A percentile compares a stretch with the other conserved stretches of the same genome.
phyloP scores from a whole-genome alignment of 2,797 vertebrate genomes.

The Lophius americanus region DNA sequence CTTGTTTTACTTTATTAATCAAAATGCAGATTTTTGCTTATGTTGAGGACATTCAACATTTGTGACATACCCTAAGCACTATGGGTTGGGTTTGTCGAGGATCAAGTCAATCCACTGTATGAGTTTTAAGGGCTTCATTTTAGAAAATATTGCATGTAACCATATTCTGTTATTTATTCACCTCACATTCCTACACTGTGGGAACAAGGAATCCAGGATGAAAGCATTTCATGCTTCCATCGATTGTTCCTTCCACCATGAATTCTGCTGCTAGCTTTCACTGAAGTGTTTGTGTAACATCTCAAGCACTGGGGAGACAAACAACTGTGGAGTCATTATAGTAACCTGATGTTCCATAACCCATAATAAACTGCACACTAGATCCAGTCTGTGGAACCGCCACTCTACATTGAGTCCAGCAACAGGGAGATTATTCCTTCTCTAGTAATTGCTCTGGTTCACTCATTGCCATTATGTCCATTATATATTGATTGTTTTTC shows the following conservation, averaged over 20 bases:
- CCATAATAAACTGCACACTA: slow-evolving; percentile 62
- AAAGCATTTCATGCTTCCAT: slow-evolving; percentile 58
- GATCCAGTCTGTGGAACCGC: slow-evolving; percentile 62
- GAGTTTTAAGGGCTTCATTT: slow-evolving; percentile 60
- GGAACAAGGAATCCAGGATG: slow-evolving; percentile 37
- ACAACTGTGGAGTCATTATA: slow-evolving; percentile 50
- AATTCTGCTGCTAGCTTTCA: slow-evolving; percentile 54
- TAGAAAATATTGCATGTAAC: slow-evolving; percentile 40
- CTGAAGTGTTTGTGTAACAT: slow-evolving; percentile 60
- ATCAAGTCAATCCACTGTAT: slow-evolving; percentile 36
- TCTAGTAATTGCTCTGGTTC: slow-evolving; percentile 43
- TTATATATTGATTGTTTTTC: slow-evolving; percentile 37
- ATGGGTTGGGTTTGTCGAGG: slow-evolving; percentile 36
- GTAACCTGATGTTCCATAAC: slow-evolving; percentile 66
- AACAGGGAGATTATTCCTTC: slow-evolving; percentile 31
- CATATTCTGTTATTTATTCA: slow-evolving; percentile 58
- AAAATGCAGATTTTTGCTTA: slow-evolving; percentile 11
- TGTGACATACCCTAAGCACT: slow-evolving; percentile 24
- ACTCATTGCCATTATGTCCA: slow-evolving; percentile 31
- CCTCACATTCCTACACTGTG: slow-evolving; percentile 37
- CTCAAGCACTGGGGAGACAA: slow-evolving; percentile 54
- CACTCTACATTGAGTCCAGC: slow-evolving; percentile 44
- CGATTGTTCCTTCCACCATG: slow-evolving; percentile 44
- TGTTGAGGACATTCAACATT: slow-evolving; percentile 22
- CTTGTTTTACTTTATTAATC: slow-evolving; percentile 21